Evolutionary conservation across 2,888 invertebrate species (phyloP), one percentile per base, ranked within the genome.

Genomic region (Conomelus anceps): DNA sequence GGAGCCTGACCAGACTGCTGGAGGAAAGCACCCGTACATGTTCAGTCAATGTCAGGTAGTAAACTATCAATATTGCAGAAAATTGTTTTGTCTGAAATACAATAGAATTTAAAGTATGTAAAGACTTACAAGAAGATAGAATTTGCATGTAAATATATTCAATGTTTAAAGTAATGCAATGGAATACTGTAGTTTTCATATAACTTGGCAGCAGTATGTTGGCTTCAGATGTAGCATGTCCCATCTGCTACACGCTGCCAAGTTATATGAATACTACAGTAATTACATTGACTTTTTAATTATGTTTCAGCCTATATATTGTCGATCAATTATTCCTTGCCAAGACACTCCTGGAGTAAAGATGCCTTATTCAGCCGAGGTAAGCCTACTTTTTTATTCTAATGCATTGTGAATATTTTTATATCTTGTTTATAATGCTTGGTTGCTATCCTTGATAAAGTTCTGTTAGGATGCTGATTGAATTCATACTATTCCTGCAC

Each of bases 341-440:
- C 98, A 99, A 94, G 98, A 99, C 94, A 96, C 98, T 0, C 98
- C 99, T 0, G 95, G 96, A 0, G 97, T 98, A 0, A 99, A 99
- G 94, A 95, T 96, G 91, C 96, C 97, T 0, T 99, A 98, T 93
- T 94, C 95, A 89, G 97, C 98, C 9, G 94, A 93, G 93, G 94
- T 95, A 92, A 92, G 93, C 63, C n/a, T n/a, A n/a, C n/a, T n/a
- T n/a, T n/a, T n/a, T 23, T 89, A 23, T 20, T 88, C 24, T 63
- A 63, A 22, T 0, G 4, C 20, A 87, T 84, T 41, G n/a, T n/a
- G n/a, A n/a, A n/a, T n/a, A n/a, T n/a, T n/a, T n/a, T n/a, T n/a
- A n/a, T n/a, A n/a, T n/a, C 23, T 89, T 22, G 20, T 63, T 85
- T 63, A 22, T 63, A 34, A 22, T 24, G 86, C 23, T 87, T 85